Evolutionary conservation across 2,113 vertebrate genomes (phyloP), one percentile per base, ranked within the genome.

Genomic region (Tretioscincus oriximinensis): DNA sequence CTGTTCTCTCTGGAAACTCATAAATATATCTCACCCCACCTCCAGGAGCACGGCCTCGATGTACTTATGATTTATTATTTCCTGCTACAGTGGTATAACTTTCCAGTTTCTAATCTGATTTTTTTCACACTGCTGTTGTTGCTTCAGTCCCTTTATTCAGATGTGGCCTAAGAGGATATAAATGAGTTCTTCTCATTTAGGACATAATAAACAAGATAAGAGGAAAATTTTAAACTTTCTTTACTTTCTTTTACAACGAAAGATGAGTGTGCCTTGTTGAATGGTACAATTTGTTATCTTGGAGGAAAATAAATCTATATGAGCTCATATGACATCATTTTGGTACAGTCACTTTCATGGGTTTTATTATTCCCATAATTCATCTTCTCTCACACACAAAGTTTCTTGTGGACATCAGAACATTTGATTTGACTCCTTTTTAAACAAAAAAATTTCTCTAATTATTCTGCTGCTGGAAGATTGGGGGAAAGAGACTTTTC

Each of bases 41-140:
- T 18, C 51, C n/a, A 76, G 73, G 60, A 81, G 73, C 28, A 81
- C 7, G 45, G 54, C 54, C 45, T 31, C 66, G 47, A n/a, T 51
- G 66, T 51, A 70, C 21, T 76, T 75, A 81, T 64, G 29, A 84
- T 76, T 86, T 80, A 77, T 85, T n/a, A 60, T 83, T 84, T 86
- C 76, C 84, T 77, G 82, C 18, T 76, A 24, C 9, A 31, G 81
- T 85, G 84, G 54, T 84, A 86, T 89, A 81, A 72, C 28, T 89
- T 89, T 87, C 87, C 85, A 76, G 26, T 29, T 87, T 84, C 73
- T 83, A 80, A 85, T 87, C 83, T 77, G 28, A 80, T 85, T 85
- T 45, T 21, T 41, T 12, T 1, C 45, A 18, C 8, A 22, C 51
- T 41, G 31, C 12, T 28, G 31, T 73, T 69, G 64, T 60, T 76